phyloP scores from a whole-genome alignment of 2,113 vertebrate genomes.

The Benthochromis sp. region DNA sequence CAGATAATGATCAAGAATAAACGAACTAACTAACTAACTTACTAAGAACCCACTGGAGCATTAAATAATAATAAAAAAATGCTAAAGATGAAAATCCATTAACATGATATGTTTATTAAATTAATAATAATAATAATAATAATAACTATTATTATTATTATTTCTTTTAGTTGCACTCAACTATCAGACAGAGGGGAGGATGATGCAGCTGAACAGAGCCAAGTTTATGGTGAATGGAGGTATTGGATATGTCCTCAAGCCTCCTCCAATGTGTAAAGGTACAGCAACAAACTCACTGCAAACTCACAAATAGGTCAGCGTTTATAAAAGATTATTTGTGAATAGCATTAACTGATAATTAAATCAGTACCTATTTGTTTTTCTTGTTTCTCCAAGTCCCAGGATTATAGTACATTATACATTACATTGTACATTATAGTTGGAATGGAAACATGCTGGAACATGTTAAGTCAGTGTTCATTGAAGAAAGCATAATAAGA shows the following conservation, averaged over 20 bases:
- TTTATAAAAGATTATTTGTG: not conserved
- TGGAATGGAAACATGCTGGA: not conserved
- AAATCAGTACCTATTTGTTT: not conserved
- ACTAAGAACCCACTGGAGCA: not conserved
- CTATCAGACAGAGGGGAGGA: slow-evolving; percentile 94
- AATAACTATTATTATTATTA: not conserved
- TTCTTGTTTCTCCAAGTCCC: not conserved
- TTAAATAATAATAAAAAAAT: not conserved
- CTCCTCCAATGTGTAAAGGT: slow-evolving; percentile 96
- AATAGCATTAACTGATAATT: not conserved
- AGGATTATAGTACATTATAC: not conserved
- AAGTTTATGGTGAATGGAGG: slow-evolving; percentile 94
- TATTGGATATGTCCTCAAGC: slow-evolving; percentile 92
- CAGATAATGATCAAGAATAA: not conserved
- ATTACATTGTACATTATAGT: not conserved
- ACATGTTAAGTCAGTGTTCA: not conserved
- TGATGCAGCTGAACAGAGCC: slow-evolving; percentile 96
- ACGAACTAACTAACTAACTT: not conserved
- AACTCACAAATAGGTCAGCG: not conserved
- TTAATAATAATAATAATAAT: not conserved
- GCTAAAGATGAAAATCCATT: not conserved
- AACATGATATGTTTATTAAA: not conserved
- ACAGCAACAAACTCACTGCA: not conserved
- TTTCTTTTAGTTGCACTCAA: slow-evolving; percentile 86
- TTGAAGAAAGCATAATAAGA: not conserved